A percentile compares a stretch with the other conserved stretches of the same genome.
phyloP scores from a whole-genome alignment of 2,113 vertebrate species.

The Pygoscelis adeliae region DNA sequence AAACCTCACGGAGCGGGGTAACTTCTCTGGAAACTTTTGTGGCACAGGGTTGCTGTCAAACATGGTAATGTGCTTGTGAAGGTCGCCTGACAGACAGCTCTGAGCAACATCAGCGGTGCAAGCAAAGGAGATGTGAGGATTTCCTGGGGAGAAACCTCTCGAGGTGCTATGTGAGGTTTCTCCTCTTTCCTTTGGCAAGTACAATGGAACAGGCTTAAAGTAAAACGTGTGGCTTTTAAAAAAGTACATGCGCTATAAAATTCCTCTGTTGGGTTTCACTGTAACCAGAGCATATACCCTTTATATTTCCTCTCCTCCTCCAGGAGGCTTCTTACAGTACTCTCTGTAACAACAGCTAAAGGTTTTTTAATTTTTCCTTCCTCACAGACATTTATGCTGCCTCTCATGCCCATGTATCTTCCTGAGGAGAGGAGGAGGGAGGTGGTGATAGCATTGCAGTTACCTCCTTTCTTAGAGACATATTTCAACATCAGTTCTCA shows the following conservation, averaged over 20 bases:
- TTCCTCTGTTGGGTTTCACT: neutral
- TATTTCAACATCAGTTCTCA: neutral
- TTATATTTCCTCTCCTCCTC: neutral
- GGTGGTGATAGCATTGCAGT: neutral
- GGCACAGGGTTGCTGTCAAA: neutral
- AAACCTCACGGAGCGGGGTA: neutral
- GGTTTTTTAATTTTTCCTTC: neutral
- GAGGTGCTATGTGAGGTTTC: neutral
- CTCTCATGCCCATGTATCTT: neutral
- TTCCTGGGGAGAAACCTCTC: constrained; percentile 11
- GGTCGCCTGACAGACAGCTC: neutral
- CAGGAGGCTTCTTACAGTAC: neutral
- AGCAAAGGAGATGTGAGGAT: neutral
- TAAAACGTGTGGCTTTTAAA: neutral
- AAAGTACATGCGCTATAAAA: neutral
- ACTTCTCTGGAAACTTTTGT: constrained; percentile 18
- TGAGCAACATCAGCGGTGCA: neutral
- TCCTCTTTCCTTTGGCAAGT: constrained; percentile 26
- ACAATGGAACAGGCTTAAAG: neutral
- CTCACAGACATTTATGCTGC: neutral
- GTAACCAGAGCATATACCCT: neutral
- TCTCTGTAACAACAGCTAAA: neutral
- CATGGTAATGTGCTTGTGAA: neutral
- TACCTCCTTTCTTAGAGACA: neutral
- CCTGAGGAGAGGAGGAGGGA: neutral